Conservation (phyloP, 2,797 vertebrate species). For the Schizothorax lantsangensis region DNA sequence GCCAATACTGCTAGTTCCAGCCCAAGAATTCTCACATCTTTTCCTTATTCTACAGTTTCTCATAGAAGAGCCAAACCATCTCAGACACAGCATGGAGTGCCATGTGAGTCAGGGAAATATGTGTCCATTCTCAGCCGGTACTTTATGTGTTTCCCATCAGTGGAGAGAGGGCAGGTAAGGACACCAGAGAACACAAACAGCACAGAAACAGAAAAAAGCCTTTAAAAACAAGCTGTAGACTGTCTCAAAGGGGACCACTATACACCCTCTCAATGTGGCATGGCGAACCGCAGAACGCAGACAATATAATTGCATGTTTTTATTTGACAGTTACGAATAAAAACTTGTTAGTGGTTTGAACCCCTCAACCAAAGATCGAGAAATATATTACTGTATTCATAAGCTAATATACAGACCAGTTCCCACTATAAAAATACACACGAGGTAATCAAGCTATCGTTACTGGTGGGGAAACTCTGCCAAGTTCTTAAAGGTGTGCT, state of each 20-base stretch:
- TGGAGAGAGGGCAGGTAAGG: constrained; percentile 37
- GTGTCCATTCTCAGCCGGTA: constrained; percentile 1
- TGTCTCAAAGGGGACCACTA: constrained; percentile 16
- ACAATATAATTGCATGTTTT: constrained; percentile 10
- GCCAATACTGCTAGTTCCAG: background rate
- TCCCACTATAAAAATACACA: constrained; percentile 47
- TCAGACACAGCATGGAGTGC: background rate
- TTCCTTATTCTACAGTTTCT: background rate
- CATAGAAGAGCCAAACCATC: constrained; percentile 13
- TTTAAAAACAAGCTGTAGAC: constrained; percentile 33
- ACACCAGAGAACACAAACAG: constrained; percentile 36
- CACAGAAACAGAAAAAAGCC: background rate
- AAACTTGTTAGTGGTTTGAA: constrained; percentile 53
- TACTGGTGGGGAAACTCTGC: constrained; percentile 32
- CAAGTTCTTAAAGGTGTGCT: constrained; percentile 42
- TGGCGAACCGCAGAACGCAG: background rate
- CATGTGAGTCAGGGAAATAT: constrained; percentile 31
- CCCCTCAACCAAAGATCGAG: constrained; percentile 27
- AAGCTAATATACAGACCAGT: constrained; percentile 32
- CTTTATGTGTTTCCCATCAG: constrained; percentile 56
- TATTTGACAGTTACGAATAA: constrained; percentile 46
- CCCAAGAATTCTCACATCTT: constrained; percentile 12
- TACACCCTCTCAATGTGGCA: constrained; percentile 26
- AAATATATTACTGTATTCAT: constrained; percentile 15
- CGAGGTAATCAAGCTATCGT: constrained; percentile 47